Evolutionary conservation across 2,113 vertebrate genomes (phyloP).

Genomic region (Cacatua alba): DNA sequence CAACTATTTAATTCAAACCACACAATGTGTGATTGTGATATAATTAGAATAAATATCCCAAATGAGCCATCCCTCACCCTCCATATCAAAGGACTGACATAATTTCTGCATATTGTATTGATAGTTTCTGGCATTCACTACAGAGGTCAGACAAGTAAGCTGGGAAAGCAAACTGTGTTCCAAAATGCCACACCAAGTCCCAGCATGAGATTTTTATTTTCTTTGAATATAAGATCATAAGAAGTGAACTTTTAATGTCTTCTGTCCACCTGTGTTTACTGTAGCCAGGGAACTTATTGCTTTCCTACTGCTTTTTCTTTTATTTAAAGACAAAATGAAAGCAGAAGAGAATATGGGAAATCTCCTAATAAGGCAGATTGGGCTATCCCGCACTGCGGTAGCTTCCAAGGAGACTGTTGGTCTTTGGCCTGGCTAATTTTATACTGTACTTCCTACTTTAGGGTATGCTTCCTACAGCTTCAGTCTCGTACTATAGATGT

Average conservation of each 20-base stretch:
- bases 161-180: constrained; percentile 62
- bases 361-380: neutral
- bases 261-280: constrained; percentile 30
- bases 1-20: constrained; percentile 71
- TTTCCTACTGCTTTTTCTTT: neutral
- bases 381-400: neutral
- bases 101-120: constrained; percentile 68
- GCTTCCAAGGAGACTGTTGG: neutral
- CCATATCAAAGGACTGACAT: constrained; percentile 72
- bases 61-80: constrained; percentile 46
- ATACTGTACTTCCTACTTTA: neutral
- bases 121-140: constrained; percentile 54
- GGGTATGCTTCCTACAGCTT: neutral
- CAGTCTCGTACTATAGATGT: neutral
- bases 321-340: neutral
- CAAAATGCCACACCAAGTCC: constrained; percentile 56
- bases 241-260: constrained; percentile 46
- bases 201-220: constrained; percentile 55
- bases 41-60: constrained; percentile 75
- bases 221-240: constrained; percentile 54
- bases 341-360: neutral
- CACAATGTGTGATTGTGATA: constrained; percentile 66
- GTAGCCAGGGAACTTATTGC: neutral
- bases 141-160: constrained; percentile 72
- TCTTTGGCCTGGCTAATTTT: neutral